Conservation (phyloP, 2,113 vertebrate genomes). For the Leucoraja erinaceus region DNA sequence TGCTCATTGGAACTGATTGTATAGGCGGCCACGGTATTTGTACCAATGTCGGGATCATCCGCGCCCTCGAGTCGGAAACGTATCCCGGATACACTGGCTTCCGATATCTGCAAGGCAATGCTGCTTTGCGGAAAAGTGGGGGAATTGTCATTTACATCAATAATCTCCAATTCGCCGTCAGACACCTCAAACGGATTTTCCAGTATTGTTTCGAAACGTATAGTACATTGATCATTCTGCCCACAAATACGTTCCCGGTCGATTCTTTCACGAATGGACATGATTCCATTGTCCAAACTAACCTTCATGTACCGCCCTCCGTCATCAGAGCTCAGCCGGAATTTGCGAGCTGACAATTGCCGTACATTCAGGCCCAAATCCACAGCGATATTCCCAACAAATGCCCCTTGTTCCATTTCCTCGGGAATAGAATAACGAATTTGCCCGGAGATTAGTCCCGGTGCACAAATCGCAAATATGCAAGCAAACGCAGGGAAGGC, state of each 20-base stretch:
- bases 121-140: conserved; percentile 51
- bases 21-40: conserved; percentile 39
- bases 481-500: too few species aligned
- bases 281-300: conserved; percentile 49
- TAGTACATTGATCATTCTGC: too few species aligned
- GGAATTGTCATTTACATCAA: conserved; percentile 55
- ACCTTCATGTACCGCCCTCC: conserved; percentile 66
- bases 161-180: conserved; percentile 50
- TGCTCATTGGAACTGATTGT: conserved; percentile 43
- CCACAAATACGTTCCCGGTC: conserved; percentile 55
- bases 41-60: conserved; percentile 44
- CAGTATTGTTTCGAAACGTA: conserved; percentile 58
- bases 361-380: conserved; percentile 62
- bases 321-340: conserved; percentile 64
- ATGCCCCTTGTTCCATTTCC: conserved; percentile 58
- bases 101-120: conserved; percentile 52
- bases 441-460: conserved; percentile 44
- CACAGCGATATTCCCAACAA: conserved; percentile 60
- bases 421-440: conserved; percentile 61
- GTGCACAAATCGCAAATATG: too few species aligned
- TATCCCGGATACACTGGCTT: conserved; percentile 42
- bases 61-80: conserved; percentile 44
- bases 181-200: conserved; percentile 59
- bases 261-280: conserved; percentile 48
- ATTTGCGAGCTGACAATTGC: conserved; percentile 55